Evolutionary conservation across 2,113 vertebrate species (phyloP).

Genomic region (Podocnemis expansa): DNA sequence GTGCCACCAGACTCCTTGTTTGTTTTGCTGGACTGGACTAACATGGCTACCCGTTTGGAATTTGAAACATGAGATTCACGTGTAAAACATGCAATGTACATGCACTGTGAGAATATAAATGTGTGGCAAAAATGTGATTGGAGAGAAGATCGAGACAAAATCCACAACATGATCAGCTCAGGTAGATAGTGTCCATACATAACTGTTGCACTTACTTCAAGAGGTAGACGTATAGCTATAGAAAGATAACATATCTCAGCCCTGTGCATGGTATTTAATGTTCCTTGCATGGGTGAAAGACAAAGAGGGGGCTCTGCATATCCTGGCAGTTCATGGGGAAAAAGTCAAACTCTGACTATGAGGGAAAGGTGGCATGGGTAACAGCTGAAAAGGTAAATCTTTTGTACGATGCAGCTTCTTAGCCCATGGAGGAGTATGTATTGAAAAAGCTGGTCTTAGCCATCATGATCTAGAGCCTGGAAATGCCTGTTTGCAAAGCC

Average conservation of each 20-base stretch:
- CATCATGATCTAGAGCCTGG: constrained; percentile 56
- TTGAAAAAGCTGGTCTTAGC: constrained; percentile 47
- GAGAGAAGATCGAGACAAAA: not conserved
- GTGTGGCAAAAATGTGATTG: not conserved
- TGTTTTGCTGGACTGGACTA: too few species aligned
- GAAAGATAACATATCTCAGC: constrained; percentile 40
- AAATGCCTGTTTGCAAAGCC: constrained; percentile 56
- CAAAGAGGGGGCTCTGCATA: constrained; percentile 57
- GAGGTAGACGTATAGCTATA: constrained; percentile 37
- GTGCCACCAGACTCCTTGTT: too few species aligned
- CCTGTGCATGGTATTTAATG: not conserved
- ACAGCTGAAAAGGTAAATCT: constrained; percentile 60
- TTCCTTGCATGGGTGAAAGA: constrained; percentile 66
- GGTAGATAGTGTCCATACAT: not conserved
- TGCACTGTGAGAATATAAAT: not conserved
- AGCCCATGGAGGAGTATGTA: constrained; percentile 62
- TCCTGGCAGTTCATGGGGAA: constrained; percentile 32
- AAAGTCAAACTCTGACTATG: not conserved
- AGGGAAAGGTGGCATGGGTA: constrained; percentile 67
- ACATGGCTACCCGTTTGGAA: too few species aligned
- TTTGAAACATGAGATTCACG: too few species aligned
- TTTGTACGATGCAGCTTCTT: constrained; percentile 57
- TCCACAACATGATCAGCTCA: not conserved
- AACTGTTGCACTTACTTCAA: constrained; percentile 22
- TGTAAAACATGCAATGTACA: not conserved